Conservation (phyloP, 2,888 invertebrate genomes). For the Athalia rosae region DNA sequence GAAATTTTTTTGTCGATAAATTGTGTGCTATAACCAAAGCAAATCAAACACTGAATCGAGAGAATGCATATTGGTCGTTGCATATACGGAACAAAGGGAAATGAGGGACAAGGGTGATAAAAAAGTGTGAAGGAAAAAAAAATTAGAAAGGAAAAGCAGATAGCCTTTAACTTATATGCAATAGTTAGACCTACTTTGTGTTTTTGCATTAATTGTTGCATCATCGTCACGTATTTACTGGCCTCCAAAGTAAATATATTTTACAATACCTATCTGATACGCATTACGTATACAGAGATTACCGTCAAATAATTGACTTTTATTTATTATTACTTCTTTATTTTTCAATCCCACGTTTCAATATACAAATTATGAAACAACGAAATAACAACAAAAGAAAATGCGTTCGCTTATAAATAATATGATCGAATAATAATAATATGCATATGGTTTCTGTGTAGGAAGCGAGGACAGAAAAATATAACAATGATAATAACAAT, state of each 20-base stretch:
- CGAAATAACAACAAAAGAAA: no score
- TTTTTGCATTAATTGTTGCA: slow-evolving; percentile 39
- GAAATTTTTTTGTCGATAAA: not conserved
- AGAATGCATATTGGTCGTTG: not conserved
- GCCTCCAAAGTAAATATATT: not conserved
- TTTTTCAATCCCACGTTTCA: no score
- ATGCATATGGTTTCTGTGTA: not conserved
- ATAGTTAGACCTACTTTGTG: slow-evolving; percentile 24
- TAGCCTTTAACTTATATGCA: slow-evolving; percentile 33
- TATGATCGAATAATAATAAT: not conserved
- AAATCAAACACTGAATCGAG: not conserved
- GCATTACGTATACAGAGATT: no score
- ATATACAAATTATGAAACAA: no score
- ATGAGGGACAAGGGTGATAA: not conserved
- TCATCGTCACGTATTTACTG: slow-evolving; percentile 18
- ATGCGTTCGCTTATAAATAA: no score
- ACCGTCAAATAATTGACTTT: no score
- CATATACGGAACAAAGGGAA: slow-evolving; percentile 22
- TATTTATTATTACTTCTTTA: no score
- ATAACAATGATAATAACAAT: not conserved
- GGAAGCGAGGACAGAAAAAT: not conserved
- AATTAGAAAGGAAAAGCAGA: slow-evolving; percentile 40
- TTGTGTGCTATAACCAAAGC: not conserved
- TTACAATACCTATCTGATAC: not conserved
- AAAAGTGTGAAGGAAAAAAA: slow-evolving; percentile 15